phyloP scores from a whole-genome alignment of 1,140 invertebrate genomes.

The Antheraea mylitta region DNA sequence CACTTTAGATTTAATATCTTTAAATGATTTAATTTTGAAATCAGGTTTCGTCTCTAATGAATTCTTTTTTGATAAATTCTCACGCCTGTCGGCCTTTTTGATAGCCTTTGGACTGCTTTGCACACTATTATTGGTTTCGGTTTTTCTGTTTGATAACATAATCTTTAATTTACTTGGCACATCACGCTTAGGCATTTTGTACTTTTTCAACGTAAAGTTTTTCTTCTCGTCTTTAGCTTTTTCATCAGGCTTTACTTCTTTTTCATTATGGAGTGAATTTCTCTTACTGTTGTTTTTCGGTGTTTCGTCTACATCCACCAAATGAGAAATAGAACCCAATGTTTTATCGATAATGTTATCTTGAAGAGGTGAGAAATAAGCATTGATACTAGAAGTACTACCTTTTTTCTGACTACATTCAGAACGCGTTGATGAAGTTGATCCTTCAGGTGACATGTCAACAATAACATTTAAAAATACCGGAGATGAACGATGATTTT shows the following conservation, averaged over 20 bases:
- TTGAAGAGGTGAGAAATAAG: slow-evolving; percentile 51
- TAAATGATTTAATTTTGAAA: slow-evolving; percentile 84
- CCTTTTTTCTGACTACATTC: slow-evolving; percentile 71
- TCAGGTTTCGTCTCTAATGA: slow-evolving; percentile 82
- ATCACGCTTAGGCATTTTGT: slow-evolving; percentile 87
- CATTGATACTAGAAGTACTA: slow-evolving; percentile 44
- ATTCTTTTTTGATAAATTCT: slow-evolving; percentile 88
- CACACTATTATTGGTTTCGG: slow-evolving; percentile 72
- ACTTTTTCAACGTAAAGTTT: slow-evolving; percentile 82
- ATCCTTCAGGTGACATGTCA: slow-evolving; percentile 81
- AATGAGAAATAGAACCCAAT: slow-evolving; percentile 40
- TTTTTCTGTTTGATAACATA: slow-evolving; percentile 79
- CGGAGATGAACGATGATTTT: slow-evolving; percentile 80
- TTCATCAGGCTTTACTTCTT: slow-evolving; percentile 48
- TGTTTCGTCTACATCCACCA: slow-evolving; percentile 51
- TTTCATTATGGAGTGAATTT: slow-evolving; percentile 69
- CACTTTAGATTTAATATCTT: slow-evolving; percentile 91
- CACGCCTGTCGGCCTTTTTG: slow-evolving; percentile 83
- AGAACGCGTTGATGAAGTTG: slow-evolving; percentile 74
- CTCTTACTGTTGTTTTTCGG: slow-evolving; percentile 66
- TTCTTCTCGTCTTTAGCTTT: slow-evolving; percentile 79
- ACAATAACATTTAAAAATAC: slow-evolving; percentile 74
- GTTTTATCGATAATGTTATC: slow-evolving; percentile 42
- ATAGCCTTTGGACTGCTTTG: slow-evolving; percentile 66
- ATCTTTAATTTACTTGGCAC: slow-evolving; percentile 87